Evolutionary conservation across 2,888 invertebrate species (phyloP).

Genomic region (Papilio gigon): DNA sequence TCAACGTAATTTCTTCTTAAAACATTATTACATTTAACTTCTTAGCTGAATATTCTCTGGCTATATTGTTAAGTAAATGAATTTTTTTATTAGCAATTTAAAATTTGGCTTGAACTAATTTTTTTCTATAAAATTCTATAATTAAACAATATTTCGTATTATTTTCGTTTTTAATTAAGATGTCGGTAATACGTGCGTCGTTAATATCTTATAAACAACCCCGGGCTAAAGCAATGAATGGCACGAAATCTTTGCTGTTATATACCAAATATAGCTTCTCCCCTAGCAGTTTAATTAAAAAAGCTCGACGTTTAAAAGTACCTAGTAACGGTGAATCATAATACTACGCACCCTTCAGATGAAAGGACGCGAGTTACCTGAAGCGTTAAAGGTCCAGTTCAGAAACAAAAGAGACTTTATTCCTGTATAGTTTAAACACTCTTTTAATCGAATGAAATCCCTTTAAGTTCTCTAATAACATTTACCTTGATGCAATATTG

Average conservation of each 20-base stretch:
- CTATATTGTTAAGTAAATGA: too few species aligned
- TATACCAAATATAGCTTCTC: slow-evolving; percentile 8
- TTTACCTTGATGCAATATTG: slow-evolving; percentile 14
- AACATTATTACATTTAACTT: neutral
- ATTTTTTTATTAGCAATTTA: neutral
- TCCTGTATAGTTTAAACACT: neutral
- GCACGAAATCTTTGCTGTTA: slow-evolving; percentile 3
- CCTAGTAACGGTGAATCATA: slow-evolving; percentile 69
- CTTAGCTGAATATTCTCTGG: neutral
- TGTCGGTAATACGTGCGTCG: neutral
- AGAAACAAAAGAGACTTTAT: slow-evolving; percentile 23
- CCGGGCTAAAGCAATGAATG: neutral
- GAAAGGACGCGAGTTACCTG: slow-evolving; percentile 21
- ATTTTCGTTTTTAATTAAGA: neutral
- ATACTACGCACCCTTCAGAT: slow-evolving; percentile 16
- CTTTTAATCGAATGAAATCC: slow-evolving; percentile 3
- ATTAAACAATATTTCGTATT: too few species aligned
- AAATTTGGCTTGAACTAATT: neutral
- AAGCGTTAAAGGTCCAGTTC: slow-evolving; percentile 11
- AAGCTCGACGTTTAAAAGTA: slow-evolving; percentile 67
- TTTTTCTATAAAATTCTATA: neutral
- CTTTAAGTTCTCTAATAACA: neutral
- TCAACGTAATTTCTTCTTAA: neutral
- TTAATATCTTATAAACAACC: slow-evolving; percentile 7
- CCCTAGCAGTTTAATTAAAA: slow-evolving; percentile 67